Conservation (phyloP, 1,140 invertebrate species). For the Schlechtendalia chinensis region DNA sequence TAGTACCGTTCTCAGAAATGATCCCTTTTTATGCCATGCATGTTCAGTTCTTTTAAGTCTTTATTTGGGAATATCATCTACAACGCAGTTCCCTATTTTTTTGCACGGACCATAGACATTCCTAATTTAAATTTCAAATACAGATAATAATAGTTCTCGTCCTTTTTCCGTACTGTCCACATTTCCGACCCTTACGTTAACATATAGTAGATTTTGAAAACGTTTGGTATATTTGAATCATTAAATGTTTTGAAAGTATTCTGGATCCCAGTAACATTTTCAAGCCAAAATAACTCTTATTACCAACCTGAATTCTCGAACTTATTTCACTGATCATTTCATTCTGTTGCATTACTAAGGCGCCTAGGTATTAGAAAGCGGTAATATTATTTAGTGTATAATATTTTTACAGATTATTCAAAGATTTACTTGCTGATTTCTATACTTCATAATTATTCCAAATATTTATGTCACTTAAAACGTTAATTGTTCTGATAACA, state of each 20-base stretch:
- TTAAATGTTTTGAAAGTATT: background rate
- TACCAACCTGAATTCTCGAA: background rate
- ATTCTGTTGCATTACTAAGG: background rate
- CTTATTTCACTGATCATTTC: background rate
- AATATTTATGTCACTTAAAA: no score
- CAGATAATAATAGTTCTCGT: background rate
- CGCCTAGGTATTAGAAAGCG: background rate
- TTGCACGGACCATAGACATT: background rate
- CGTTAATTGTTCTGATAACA: no score
- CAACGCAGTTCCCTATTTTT: constrained; percentile 11
- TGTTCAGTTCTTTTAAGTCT: background rate
- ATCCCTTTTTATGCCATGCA: background rate
- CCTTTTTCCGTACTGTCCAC: background rate
- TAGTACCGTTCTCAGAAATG: background rate
- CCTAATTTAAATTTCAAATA: background rate
- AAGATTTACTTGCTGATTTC: no score
- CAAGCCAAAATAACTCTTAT: background rate
- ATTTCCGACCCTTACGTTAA: background rate
- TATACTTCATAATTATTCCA: no score
- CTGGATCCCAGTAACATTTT: background rate
- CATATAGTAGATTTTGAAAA: background rate
- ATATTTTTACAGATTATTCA: no score
- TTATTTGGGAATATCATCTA: background rate
- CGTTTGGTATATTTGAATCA: background rate
- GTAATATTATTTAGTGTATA: no score